These are phyloP conservation scores for Enteromius thamalakanensis DNA, from an alignment of 2,797 vertebrate genomes.

Conservation along the genomic window DNA sequence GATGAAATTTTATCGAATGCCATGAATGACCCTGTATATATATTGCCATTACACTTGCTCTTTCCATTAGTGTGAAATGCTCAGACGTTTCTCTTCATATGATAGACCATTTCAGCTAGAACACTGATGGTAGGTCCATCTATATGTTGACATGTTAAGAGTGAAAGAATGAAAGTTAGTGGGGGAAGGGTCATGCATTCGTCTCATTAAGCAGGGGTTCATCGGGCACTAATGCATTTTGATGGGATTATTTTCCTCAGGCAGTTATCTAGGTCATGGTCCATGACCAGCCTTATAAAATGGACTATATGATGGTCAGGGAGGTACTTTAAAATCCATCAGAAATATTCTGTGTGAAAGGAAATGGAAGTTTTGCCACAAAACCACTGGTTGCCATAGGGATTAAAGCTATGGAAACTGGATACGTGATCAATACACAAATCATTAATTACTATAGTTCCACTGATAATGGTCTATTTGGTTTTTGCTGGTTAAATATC, in stretches of 20 bases:
- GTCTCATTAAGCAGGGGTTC: conserved; percentile 51
- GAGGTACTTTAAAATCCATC: conserved; percentile 19
- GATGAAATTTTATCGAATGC: no score
- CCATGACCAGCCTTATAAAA: conserved; percentile 45
- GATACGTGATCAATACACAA: conserved; percentile 53
- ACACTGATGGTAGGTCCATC: conserved; percentile 37
- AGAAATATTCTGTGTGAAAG: conserved; percentile 16
- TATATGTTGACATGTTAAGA: conserved; percentile 45
- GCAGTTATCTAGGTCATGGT: conserved; percentile 52
- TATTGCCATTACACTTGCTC: not conserved
- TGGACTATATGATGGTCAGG: conserved; percentile 15
- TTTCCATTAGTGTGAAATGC: not conserved
- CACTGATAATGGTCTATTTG: conserved; percentile 43
- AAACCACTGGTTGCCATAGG: conserved; percentile 55
- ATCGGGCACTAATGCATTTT: conserved; percentile 56
- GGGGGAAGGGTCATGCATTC: conserved; percentile 40
- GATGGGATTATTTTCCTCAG: conserved; percentile 58
- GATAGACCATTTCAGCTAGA: conserved; percentile 3
- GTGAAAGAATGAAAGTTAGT: conserved; percentile 41
- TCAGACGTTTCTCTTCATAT: not conserved
- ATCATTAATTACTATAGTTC: conserved; percentile 55
- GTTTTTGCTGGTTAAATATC: conserved; percentile 33
- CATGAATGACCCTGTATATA: no score
- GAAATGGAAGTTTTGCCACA: conserved; percentile 38
- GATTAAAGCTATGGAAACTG: conserved; percentile 59